A percentile compares a stretch with the other conserved stretches of the same genome.
phyloP scores from a whole-genome alignment of 2,888 invertebrate genomes.

The Athalia rosae region DNA sequence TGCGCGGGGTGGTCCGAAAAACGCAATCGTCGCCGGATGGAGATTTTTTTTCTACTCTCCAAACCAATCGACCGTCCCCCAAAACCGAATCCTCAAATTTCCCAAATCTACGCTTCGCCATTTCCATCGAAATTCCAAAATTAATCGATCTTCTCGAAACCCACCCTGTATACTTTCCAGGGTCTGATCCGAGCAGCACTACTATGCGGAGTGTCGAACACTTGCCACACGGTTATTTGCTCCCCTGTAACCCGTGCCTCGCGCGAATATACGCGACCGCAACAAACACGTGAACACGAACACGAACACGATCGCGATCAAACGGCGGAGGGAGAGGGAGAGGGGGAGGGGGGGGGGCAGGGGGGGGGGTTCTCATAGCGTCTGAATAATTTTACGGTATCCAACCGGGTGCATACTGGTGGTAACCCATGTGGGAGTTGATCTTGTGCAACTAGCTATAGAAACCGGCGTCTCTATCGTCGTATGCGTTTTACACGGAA shows the following conservation, averaged over 20 bases:
- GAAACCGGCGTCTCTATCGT: background rate
- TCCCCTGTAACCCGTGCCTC: constrained; percentile 32
- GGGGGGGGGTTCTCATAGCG: background rate
- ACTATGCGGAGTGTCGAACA: background rate
- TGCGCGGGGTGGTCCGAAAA: too few relatives aligned
- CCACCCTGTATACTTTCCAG: background rate
- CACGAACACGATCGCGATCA: constrained; percentile 1
- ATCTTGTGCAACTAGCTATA: constrained; percentile 59
- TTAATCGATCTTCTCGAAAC: constrained; percentile 9
- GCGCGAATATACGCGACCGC: constrained; percentile 35
- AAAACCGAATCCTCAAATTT: too few relatives aligned
- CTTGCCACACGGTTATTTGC: constrained; percentile 37
- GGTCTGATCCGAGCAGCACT: too few relatives aligned
- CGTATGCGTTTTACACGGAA: background rate
- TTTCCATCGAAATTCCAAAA: too few relatives aligned
- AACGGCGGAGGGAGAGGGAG: too few relatives aligned
- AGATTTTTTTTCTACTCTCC: too few relatives aligned
- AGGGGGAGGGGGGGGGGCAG: too few relatives aligned
- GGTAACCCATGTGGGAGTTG: constrained; percentile 46
- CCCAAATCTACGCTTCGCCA: too few relatives aligned
- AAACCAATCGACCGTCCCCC: too few relatives aligned
- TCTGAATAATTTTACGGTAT: constrained; percentile 41
- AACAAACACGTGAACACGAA: constrained; percentile 34
- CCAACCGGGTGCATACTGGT: too few relatives aligned
- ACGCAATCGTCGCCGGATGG: too few relatives aligned